Evolutionary conservation across 2,797 vertebrate genomes (phyloP).

Genomic region (Peromyscus eremicus): DNA sequence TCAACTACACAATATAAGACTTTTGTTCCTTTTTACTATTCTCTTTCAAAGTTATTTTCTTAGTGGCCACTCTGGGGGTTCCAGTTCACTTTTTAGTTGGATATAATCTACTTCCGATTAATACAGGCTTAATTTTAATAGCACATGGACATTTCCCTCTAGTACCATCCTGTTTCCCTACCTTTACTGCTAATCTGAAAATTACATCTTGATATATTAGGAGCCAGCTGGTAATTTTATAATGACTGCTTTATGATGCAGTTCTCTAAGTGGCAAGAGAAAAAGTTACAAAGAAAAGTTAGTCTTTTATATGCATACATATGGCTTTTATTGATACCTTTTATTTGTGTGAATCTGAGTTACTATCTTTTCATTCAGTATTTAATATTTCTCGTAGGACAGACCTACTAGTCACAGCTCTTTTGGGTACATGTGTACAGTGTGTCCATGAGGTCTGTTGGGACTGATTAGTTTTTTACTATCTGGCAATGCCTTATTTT

Average conservation of each 20-base stretch:
- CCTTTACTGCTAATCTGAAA: not conserved
- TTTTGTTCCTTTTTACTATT: not conserved
- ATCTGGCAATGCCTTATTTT: not conserved
- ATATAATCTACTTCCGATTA: not conserved
- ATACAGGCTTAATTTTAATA: constrained; percentile 7
- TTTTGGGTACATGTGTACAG: not conserved
- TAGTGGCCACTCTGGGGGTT: not conserved
- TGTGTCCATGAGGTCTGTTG: not conserved
- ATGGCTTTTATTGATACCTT: not conserved
- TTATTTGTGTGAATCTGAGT: not conserved
- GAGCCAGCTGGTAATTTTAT: not conserved
- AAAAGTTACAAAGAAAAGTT: not conserved
- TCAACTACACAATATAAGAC: not conserved
- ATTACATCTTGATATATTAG: not conserved
- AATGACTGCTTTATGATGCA: not conserved
- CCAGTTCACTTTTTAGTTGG: not conserved
- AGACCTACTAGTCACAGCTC: not conserved
- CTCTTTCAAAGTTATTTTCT: not conserved
- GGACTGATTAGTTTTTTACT: not conserved
- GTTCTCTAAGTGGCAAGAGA: not conserved
- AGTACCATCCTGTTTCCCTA: not conserved
- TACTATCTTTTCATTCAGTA: not conserved
- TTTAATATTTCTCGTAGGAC: not conserved
- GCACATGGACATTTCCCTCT: not conserved
- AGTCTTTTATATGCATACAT: not conserved